Base-by-base conservation (phyloP, 2,888 invertebrate genomes). In the Sialis fuliginosa region DNA sequence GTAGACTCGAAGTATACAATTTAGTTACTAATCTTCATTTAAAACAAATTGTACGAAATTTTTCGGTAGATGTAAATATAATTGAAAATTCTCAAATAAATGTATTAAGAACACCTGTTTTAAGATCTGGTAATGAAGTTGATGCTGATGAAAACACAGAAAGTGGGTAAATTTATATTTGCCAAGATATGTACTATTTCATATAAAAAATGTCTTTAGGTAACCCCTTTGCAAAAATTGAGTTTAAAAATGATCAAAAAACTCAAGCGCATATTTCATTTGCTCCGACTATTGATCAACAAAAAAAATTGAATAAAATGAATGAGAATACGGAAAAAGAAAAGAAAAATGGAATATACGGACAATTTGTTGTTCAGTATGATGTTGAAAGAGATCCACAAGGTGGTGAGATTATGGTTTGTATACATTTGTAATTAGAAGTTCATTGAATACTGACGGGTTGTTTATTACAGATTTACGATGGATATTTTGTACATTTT, bases 401-500 rank as follows among this genome's bases (percentile, higher is more conserved):
- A 48, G 71, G 72, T 39, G 80, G 79, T 22, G 74, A 78, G 62
- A 68, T 77, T 49, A 56, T 72, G 57, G 70, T 71, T 52, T 62
- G 41, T 46, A 40, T 22, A 22, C 2, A 22, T 22, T 22, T 22
- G 22, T 22, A 22, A 22, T 22, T 22, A 22, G 2, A 22, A 22
- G 22, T 22, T 22, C 22, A 22, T 22, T 22, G 22, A 22, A 22
- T 22, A 22, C 22, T 22, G 22, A 2, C 22, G 22, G 22, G 4
- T 22, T 22, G 4, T 22, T 22, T 39, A 50, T 54, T 62, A 5
- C 57, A 78, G 69, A 69, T 79, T 1, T 74, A 76, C 56, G 76
- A 77, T 52, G 82, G 81, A 1, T 81, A 81, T 61, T 84, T 84
- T 62, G 79, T 82, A 1, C 83, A 84, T 56, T 82, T 81, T 65